Percentiles rank a stretch among this genome's conserved stretches.
phyloP scores from a whole-genome alignment of 2,888 invertebrate genomes.

The Mythimna vitellina region DNA sequence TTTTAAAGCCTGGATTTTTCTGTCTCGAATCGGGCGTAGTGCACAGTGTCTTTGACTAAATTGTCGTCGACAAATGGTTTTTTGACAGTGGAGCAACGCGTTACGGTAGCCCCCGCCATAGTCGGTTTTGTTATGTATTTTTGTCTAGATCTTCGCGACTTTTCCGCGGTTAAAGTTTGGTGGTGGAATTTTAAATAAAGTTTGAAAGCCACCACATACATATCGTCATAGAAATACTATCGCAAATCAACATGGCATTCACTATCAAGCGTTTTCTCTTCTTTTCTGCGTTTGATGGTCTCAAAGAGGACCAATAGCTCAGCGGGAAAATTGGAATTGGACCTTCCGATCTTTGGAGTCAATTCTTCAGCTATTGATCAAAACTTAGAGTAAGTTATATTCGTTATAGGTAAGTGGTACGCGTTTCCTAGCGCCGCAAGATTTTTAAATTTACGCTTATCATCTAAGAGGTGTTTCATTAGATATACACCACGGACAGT shows the following conservation, averaged over 20 bases:
- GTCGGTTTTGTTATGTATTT: not conserved
- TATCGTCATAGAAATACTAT: slow-evolving; percentile 49
- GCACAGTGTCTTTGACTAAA: slow-evolving; percentile 7
- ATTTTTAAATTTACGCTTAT: slow-evolving; percentile 31
- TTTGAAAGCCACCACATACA: slow-evolving; percentile 58
- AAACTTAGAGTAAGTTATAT: not conserved
- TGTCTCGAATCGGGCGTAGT: not conserved
- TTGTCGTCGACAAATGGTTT: slow-evolving; percentile 7
- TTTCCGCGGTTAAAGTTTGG: not conserved
- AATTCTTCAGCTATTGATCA: not conserved
- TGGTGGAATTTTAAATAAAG: slow-evolving; percentile 27
- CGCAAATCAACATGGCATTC: slow-evolving; percentile 32
- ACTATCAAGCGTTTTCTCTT: not conserved
- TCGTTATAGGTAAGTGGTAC: slow-evolving; percentile 4
- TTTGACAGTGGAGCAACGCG: slow-evolving; percentile 21
- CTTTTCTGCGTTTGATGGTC: not conserved
- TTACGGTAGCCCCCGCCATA: slow-evolving; percentile 5
- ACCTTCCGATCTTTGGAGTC: not conserved
- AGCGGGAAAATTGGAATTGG: not conserved
- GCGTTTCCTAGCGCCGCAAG: slow-evolving; percentile 53
- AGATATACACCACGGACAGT: not conserved
- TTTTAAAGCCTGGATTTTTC: too few relatives aligned
- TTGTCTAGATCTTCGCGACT: too few relatives aligned
- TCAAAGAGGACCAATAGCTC: slow-evolving; percentile 3
- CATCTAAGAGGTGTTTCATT: not conserved